Evolutionary conservation across 2,797 vertebrate species (phyloP).

Genomic region (Meda fulgida): DNA sequence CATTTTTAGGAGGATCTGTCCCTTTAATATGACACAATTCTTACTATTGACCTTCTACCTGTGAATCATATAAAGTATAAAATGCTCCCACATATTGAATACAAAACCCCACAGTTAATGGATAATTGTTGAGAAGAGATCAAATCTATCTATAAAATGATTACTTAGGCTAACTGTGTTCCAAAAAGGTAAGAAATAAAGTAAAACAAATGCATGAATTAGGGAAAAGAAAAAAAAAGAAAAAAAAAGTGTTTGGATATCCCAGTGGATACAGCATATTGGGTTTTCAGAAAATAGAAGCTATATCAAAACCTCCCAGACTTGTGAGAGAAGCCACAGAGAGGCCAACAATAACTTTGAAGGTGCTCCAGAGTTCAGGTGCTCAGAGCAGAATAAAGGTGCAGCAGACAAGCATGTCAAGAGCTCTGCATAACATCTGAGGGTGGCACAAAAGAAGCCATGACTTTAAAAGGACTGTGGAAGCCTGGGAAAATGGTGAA

Average conservation of each 20-base stretch:
- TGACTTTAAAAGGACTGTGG: slow-evolving; percentile 5
- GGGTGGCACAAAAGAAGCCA: slow-evolving; percentile 6
- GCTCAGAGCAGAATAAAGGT: slow-evolving; percentile 22
- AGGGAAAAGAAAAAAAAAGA: background rate
- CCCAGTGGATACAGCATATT: background rate
- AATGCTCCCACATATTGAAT: background rate
- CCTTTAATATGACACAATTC: background rate
- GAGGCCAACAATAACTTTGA: slow-evolving; percentile 20
- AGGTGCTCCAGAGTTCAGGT: slow-evolving; percentile 15
- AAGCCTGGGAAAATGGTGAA: background rate
- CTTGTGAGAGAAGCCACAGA: slow-evolving; percentile 12
- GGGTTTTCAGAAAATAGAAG: background rate
- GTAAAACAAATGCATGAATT: background rate
- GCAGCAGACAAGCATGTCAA: slow-evolving; percentile 28
- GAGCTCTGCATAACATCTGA: slow-evolving; percentile 18
- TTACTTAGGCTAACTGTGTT: background rate
- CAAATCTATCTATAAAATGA: background rate
- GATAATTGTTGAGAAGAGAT: background rate
- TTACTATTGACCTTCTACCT: background rate
- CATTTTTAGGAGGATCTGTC: background rate
- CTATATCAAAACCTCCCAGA: slow-evolving; percentile 1
- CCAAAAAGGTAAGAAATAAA: background rate
- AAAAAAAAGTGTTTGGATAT: background rate
- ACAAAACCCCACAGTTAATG: background rate
- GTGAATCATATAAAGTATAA: background rate